Conservation (phyloP, 2,113 vertebrate genomes). For the Macquaria ambigua region DNA sequence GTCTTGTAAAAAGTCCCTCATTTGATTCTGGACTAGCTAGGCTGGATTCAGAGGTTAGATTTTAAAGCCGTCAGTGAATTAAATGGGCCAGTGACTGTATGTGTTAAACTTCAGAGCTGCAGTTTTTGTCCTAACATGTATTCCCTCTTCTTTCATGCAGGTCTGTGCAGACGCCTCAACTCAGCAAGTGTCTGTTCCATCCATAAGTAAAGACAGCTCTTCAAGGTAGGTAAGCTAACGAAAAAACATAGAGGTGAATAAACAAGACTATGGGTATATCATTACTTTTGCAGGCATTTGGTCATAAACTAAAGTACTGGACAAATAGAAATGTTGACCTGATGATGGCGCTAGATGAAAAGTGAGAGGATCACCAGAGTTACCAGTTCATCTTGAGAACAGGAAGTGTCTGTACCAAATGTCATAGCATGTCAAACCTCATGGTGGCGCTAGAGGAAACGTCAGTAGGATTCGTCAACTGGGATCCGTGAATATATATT, state of each 20-base stretch:
- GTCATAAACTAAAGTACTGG: no score
- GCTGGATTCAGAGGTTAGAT: conserved; percentile 18
- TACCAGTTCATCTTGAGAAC: no score
- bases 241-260: not conserved
- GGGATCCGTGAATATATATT: no score
- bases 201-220: conserved; percentile 41
- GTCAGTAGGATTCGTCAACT: no score
- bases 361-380: no score
- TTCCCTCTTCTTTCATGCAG: conserved; percentile 13
- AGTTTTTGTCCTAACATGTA: conserved; percentile 13
- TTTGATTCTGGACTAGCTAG: conserved; percentile 23
- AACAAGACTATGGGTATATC: not conserved
- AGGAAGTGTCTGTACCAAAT: no score
- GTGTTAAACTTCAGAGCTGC: not conserved
- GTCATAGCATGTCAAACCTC: no score
- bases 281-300: no score
- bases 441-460: no score
- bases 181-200: not conserved
- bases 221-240: conserved; percentile 43
- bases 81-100: not conserved
- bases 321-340: no score
- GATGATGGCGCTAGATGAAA: no score
- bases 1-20: conserved; percentile 8
- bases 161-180: conserved; percentile 46
- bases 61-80: not conserved